These are phyloP conservation scores for Calephelis perditalis DNA, from an alignment of 2,888 invertebrate genomes.

Conservation along the genomic window DNA sequence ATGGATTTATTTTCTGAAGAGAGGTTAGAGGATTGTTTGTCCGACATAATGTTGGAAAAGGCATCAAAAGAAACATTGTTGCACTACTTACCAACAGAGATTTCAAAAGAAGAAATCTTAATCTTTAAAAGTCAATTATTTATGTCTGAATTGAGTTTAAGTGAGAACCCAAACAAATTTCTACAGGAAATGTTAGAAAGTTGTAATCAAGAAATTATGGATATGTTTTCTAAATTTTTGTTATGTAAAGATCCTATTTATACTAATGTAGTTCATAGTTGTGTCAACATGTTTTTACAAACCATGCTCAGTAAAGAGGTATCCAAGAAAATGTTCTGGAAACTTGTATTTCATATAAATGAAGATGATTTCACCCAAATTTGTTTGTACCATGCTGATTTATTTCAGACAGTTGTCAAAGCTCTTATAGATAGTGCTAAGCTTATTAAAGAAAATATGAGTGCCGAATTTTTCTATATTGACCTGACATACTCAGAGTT, in stretches of 20 bases:
- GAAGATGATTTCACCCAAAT: slow-evolving; percentile 44
- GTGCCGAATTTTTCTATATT: slow-evolving; percentile 58
- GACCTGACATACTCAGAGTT: slow-evolving; percentile 74
- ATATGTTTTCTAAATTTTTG: slow-evolving; percentile 50
- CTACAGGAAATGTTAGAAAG: slow-evolving; percentile 41
- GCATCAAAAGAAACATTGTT: slow-evolving; percentile 58
- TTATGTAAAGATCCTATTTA: slow-evolving; percentile 36
- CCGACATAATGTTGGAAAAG: slow-evolving; percentile 56
- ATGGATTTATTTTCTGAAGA: slow-evolving; percentile 49
- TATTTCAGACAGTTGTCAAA: slow-evolving; percentile 48
- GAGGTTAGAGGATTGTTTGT: slow-evolving; percentile 48
- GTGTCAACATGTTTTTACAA: slow-evolving; percentile 39
- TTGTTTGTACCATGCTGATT: slow-evolving; percentile 46
- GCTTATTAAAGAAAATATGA: slow-evolving; percentile 52
- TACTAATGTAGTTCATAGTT: slow-evolving; percentile 32
- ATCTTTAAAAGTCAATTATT: slow-evolving; percentile 52
- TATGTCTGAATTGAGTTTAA: slow-evolving; percentile 40
- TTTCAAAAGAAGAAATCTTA: slow-evolving; percentile 45
- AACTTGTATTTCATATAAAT: slow-evolving; percentile 43
- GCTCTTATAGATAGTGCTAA: slow-evolving; percentile 61
- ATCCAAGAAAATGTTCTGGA: slow-evolving; percentile 52
- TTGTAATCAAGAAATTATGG: slow-evolving; percentile 42
- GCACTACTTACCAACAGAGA: slow-evolving; percentile 39
- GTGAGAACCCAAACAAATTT: slow-evolving; percentile 35
- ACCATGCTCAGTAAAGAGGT: slow-evolving; percentile 41